Evolutionary conservation across 2,797 vertebrate species (phyloP).

Genomic region (Hybognathus amarus): DNA sequence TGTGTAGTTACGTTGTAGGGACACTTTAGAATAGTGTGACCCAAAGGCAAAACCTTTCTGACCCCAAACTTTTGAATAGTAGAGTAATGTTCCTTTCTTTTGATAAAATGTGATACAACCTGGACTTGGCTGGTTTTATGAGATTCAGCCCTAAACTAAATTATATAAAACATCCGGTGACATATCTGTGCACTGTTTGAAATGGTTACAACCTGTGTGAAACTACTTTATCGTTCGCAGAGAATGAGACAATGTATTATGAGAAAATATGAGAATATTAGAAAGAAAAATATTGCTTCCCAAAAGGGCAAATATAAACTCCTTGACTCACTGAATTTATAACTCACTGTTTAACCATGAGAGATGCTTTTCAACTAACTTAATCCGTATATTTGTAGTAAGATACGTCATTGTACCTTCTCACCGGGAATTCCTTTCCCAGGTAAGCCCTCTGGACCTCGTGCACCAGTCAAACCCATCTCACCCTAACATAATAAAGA

Average conservation of each 20-base stretch:
- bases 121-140: not conserved
- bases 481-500: constrained; percentile 77
- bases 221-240: not conserved
- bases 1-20: not conserved
- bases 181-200: not conserved
- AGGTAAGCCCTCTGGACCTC: constrained; percentile 77
- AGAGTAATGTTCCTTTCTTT: not conserved
- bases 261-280: too few relatives aligned
- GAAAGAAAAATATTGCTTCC: too few relatives aligned
- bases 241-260: not conserved
- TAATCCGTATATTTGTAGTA: not conserved
- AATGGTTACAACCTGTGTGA: not conserved
- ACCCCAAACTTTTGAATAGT: not conserved
- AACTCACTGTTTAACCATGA: not conserved
- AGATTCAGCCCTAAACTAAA: not conserved
- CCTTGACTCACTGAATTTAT: not conserved
- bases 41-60: not conserved
- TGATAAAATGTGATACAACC: not conserved
- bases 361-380: not conserved
- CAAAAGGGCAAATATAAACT: not conserved
- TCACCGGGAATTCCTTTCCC: constrained; percentile 82
- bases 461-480: constrained; percentile 78
- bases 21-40: not conserved
- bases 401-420: constrained; percentile 74
- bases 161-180: not conserved